phyloP scores from a whole-genome alignment of 64 coral and sea anemone species.

The Acropora tenuis region DNA sequence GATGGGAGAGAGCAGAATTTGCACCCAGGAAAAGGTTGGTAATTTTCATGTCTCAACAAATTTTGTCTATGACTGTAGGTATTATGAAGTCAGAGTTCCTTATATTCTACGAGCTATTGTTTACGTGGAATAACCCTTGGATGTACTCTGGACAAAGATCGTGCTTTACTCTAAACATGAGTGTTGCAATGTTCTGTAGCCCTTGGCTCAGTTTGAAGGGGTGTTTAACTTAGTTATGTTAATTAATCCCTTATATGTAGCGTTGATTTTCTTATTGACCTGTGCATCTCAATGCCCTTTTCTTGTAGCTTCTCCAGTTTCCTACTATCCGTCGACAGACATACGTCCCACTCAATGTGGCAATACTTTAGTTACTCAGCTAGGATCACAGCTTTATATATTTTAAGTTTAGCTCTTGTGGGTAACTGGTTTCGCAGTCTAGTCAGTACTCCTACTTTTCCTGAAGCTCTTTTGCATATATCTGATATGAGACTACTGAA shows the following conservation, averaged over 20 bases:
- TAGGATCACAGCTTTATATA: conserved; percentile 42
- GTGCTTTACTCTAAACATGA: background rate
- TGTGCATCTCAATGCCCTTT: conserved; percentile 9
- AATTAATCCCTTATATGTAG: background rate
- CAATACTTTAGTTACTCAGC: conserved; percentile 54
- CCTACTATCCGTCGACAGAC: conserved; percentile 21
- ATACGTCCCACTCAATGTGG: conserved; percentile 54
- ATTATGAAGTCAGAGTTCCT: background rate
- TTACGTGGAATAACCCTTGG: background rate
- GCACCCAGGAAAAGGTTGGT: too few relatives aligned
- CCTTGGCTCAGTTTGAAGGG: too few relatives aligned
- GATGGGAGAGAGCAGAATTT: too few relatives aligned
- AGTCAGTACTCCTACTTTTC: conserved; percentile 39
- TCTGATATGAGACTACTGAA: conserved; percentile 24
- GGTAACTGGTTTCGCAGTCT: conserved; percentile 28
- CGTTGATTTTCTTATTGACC: background rate
- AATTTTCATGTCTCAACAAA: too few relatives aligned
- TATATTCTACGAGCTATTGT: background rate
- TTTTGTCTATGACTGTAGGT: background rate
- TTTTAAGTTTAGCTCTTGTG: conserved; percentile 11
- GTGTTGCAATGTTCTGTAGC: too few relatives aligned
- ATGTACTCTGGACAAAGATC: background rate
- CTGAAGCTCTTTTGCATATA: conserved; percentile 36
- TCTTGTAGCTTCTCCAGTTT: conserved; percentile 23
- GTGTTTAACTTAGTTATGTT: background rate